Base-by-base conservation (phyloP, 2,797 vertebrate genomes). In the Sebastes nivosus region DNA sequence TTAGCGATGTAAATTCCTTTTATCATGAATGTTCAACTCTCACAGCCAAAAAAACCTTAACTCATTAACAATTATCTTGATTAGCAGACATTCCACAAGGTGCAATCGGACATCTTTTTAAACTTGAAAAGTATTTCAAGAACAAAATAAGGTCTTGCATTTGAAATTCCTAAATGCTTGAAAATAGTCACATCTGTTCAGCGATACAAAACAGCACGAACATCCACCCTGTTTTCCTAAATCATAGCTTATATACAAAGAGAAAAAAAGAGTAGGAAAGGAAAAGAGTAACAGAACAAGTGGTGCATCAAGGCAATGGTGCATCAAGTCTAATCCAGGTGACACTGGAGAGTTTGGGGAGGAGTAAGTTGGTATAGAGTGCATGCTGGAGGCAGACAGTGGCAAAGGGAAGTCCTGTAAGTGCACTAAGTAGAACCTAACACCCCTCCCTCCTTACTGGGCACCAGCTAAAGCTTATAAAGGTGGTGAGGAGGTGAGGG, bases 141-240 rank as follows among this genome's bases (percentile, higher is more conserved):
- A 69, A 87, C 22, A 70, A 82, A 88, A 82, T 70, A 83, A 67
- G 24, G 38, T 74, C 80, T 75, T 79, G 42, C 65, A 77, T 87
- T 87, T 65, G 60, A 88, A 86, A 75, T 76, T 75, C 6, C 46
- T 81, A 61, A 85, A 88, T 57, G 63, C 75, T 29, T 81, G 71
- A 88, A 87, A 89, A 87, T 69, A 87, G 84, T 80, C 79, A 86
- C 87, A 91, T 89, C 73, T 87, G 74, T 86, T 88, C 57, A 81
- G 80, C 66, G 34, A 84, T 78, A 88, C 67, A 91, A 89, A 86
- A 89, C 64, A 71, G 90, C 77, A 80, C 79, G 52, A 88, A 84
- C 79, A 75, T 89, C 89, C 92, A 96, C 95, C 95, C 95, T 95
- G 95, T 95, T 94, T 84, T 85, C 85, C 89, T 80, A 89, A 88